Conservation (phyloP, 2,113 vertebrate species). For the Peromyscus maniculatus region DNA sequence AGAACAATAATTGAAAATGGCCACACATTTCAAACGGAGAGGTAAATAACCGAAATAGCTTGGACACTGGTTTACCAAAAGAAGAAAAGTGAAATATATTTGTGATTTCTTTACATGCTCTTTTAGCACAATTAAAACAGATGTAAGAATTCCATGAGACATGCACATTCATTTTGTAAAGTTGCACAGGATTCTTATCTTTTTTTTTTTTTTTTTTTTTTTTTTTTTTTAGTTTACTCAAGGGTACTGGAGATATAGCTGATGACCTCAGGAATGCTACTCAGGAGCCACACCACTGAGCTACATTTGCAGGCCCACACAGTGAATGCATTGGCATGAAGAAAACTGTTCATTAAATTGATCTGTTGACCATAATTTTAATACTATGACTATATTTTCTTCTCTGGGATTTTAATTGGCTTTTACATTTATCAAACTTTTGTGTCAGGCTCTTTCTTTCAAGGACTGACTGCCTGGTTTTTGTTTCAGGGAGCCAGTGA, state of each 20-base stretch:
- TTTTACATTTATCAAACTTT: neutral
- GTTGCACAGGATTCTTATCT: neutral
- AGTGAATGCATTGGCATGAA: constrained; percentile 33
- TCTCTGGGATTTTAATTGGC: constrained; percentile 1
- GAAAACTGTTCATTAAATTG: constrained; percentile 73
- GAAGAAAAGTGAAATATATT: neutral
- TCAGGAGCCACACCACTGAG: neutral
- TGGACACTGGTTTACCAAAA: neutral
- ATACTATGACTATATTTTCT: constrained; percentile 66
- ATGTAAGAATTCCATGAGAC: neutral
- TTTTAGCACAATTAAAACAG: neutral
- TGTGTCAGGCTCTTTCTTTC: neutral
- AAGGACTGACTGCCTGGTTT: neutral
- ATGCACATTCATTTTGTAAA: neutral
- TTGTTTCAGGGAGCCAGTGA: constrained; percentile 35
- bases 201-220: neutral
- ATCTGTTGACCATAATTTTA: constrained; percentile 70
- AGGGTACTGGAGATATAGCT: neutral
- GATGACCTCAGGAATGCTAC: neutral
- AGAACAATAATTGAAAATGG: constrained; percentile 2
- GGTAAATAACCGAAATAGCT: neutral
- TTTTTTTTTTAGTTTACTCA: neutral
- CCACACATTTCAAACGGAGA: neutral
- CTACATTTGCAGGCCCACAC: neutral
- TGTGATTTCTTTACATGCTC: neutral